phyloP scores from a whole-genome alignment of 2,797 vertebrate genomes.

The Hylomyscus alleni region DNA sequence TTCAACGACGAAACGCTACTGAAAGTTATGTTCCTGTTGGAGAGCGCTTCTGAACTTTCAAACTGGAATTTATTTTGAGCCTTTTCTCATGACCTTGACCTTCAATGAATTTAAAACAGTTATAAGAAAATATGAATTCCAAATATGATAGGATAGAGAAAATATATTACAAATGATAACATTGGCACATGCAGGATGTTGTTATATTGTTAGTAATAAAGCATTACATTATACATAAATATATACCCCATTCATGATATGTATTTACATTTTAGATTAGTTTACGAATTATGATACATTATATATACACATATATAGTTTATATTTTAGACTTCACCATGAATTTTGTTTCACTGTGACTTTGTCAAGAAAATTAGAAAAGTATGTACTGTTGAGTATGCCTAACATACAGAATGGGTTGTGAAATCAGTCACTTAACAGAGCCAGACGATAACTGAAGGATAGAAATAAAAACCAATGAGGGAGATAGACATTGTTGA shows the following conservation, averaged over 20 bases:
- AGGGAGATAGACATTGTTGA: neutral
- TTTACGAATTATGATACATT: neutral
- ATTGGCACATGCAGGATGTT: neutral
- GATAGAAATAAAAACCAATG: neutral
- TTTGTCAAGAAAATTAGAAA: neutral
- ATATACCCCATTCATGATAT: neutral
- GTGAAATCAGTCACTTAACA: neutral
- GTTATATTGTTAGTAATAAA: neutral
- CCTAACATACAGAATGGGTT: neutral
- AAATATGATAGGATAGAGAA: neutral
- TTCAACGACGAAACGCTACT: neutral
- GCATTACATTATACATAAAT: neutral
- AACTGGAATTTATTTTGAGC: slow-evolving; percentile 47
- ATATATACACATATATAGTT: neutral
- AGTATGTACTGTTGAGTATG: neutral
- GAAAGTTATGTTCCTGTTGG: slow-evolving; percentile 11
- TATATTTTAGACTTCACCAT: neutral
- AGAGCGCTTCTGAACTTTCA: neutral
- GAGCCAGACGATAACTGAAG: neutral
- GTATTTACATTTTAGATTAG: neutral
- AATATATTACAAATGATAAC: slow-evolving; percentile 4
- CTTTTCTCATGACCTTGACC: neutral
- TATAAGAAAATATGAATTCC: neutral
- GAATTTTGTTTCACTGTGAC: neutral
- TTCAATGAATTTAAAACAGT: neutral